These are phyloP conservation scores for Nannospalax galili DNA, from an alignment of 2,113 vertebrate species.

Conservation along the genomic window DNA sequence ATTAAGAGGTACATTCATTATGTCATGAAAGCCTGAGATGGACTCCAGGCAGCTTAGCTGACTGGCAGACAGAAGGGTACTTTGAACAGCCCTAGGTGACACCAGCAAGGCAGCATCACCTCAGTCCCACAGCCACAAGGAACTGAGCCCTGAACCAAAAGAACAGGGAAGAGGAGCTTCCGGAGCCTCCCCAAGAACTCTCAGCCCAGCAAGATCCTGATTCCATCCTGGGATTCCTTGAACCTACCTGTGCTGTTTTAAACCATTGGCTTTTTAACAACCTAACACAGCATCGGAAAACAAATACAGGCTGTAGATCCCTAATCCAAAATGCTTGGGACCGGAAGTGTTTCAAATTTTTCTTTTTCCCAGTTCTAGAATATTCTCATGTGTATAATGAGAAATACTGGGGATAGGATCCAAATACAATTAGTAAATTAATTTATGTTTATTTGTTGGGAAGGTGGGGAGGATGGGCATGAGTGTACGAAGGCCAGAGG, in stretches of 20 bases:
- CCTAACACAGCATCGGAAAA: neutral
- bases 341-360: neutral
- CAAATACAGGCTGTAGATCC: neutral
- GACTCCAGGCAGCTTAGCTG: neutral
- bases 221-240: neutral
- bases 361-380: neutral
- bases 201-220: neutral
- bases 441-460: neutral
- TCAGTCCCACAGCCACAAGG: neutral
- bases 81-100: neutral
- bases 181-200: neutral
- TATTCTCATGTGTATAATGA: neutral
- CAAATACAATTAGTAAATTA: neutral
- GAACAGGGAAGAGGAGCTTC: neutral
- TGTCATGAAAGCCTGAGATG: neutral
- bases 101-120: neutral
- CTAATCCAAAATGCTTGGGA: neutral
- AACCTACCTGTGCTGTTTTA: neutral
- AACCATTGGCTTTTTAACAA: neutral
- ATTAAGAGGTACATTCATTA: no score
- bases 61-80: neutral
- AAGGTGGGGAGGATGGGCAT: neutral
- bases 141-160: neutral
- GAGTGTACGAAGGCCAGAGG: neutral
- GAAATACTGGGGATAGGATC: neutral